Conservation (phyloP, 2,888 invertebrate genomes). For the Melikaiella ostensackeni region DNA sequence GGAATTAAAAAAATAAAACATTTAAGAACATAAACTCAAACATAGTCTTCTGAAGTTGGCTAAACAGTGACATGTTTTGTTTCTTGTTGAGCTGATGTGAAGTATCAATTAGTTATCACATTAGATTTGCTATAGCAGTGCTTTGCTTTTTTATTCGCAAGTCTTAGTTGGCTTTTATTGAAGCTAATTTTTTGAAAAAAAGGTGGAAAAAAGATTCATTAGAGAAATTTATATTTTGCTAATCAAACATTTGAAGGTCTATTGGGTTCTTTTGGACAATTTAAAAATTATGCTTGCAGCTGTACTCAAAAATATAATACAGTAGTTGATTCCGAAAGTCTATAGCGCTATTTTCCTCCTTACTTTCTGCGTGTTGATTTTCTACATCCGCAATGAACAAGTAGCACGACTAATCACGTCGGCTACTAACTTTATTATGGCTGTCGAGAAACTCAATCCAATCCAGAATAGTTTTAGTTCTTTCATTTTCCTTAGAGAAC, state of each 20-base stretch:
- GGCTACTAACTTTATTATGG: background rate
- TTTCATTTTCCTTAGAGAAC: background rate
- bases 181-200: too few species aligned
- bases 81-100: background rate
- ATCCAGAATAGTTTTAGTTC: background rate
- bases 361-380: background rate
- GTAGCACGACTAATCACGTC: background rate
- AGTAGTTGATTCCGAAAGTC: background rate
- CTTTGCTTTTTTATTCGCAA: background rate
- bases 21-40: too few species aligned
- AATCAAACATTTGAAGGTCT: too few species aligned
- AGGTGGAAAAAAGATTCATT: too few species aligned
- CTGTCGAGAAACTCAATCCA: conserved; percentile 5
- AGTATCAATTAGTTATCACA: background rate
- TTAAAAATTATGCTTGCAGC: too few species aligned
- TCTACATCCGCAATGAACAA: conserved; percentile 1
- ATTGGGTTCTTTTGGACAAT: too few species aligned
- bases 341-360: background rate
- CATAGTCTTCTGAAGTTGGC: too few species aligned
- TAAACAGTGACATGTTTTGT: too few species aligned
- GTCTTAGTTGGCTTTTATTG: too few species aligned
- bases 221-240: too few species aligned
- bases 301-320: too few species aligned
- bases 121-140: background rate
- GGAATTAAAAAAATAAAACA: too few species aligned